Evolutionary conservation across 2,888 invertebrate genomes (phyloP).

Genomic region (Drosophila maculinotata): DNA sequence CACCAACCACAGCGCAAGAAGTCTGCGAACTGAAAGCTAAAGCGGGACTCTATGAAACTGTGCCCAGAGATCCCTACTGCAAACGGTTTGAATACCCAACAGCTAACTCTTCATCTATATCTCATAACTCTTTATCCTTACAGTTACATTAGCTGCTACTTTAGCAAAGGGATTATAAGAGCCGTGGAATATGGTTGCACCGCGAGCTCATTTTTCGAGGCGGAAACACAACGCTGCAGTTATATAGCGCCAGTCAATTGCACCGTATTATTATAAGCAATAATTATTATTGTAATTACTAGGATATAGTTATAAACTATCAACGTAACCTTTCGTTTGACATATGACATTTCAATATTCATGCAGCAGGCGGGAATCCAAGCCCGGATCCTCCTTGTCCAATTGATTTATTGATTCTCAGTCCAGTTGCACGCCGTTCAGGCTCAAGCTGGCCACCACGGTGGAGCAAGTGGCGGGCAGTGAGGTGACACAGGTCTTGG

Average conservation of each 20-base stretch:
- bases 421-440: constrained; percentile 48
- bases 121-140: constrained; percentile 29
- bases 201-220: constrained; percentile 60
- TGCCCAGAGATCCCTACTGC: constrained; percentile 75
- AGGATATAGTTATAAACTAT: not conserved
- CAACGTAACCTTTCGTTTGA: no score
- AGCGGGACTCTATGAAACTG: constrained; percentile 72
- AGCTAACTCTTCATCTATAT: not conserved
- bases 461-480: constrained; percentile 63
- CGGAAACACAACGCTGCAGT: constrained; percentile 59
- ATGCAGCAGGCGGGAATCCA: no score
- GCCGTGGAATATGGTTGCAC: constrained; percentile 69
- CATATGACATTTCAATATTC: no score
- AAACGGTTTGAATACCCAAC: constrained; percentile 59
- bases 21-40: constrained; percentile 57
- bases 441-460: constrained; percentile 38
- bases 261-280: constrained; percentile 13
- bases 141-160: constrained; percentile 79
- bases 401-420: not conserved
- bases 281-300: not conserved
- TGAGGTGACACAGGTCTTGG: constrained; percentile 45
- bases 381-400: no score
- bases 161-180: constrained; percentile 32
- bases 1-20: constrained; percentile 53
- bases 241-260: constrained; percentile 69